Conservation (phyloP, 2,888 invertebrate species). For the Cyclophora albipunctata region DNA sequence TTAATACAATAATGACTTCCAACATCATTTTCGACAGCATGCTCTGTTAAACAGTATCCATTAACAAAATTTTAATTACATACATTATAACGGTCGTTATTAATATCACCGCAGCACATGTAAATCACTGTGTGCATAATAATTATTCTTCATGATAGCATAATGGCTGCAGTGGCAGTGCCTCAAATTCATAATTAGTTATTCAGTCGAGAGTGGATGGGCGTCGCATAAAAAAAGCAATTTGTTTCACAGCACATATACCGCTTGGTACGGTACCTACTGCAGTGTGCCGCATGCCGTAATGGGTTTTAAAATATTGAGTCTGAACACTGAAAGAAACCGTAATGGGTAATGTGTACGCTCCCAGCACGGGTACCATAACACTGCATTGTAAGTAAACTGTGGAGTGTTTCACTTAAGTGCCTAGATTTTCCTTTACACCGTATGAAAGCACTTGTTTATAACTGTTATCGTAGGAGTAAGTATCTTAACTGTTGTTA, state of each 20-base stretch:
- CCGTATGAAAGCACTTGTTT: no score
- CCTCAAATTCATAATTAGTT: constrained; percentile 20
- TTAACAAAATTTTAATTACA: neutral
- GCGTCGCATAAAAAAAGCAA: constrained; percentile 10
- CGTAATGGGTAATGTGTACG: neutral
- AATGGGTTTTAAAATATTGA: constrained; percentile 6
- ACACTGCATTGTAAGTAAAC: no score
- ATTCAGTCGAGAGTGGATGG: constrained; percentile 8
- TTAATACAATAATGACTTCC: no score
- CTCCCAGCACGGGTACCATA: no score
- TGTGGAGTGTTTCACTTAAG: no score
- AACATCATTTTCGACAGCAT: no score
- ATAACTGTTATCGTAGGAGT: no score
- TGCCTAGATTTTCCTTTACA: no score
- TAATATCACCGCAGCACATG: neutral
- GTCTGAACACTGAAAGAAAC: neutral
- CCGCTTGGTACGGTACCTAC: neutral
- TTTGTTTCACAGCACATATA: constrained; percentile 5
- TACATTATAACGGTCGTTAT: neutral
- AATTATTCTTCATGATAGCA: constrained; percentile 21
- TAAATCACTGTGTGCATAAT: constrained; percentile 19
- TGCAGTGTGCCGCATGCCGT: constrained; percentile 1
- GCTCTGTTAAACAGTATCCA: no score
- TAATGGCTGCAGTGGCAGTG: constrained; percentile 17
- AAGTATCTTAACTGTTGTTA: no score